A percentile compares a stretch with the other conserved stretches of the same genome.
phyloP scores from a whole-genome alignment of 2,888 invertebrate genomes.

The Euplagia quadripunctaria region DNA sequence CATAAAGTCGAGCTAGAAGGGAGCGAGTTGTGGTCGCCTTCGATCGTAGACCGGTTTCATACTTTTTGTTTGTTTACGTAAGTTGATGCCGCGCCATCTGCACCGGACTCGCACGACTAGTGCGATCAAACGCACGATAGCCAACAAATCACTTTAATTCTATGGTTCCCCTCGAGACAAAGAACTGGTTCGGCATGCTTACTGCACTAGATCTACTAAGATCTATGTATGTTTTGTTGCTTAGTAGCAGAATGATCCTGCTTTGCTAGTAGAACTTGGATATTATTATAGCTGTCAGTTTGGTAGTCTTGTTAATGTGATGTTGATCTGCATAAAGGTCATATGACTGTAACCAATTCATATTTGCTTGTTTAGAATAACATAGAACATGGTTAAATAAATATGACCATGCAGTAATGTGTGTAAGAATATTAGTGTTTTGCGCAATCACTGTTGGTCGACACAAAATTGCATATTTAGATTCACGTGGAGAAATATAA shows the following conservation, averaged over 20 bases:
- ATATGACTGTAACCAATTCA: background rate
- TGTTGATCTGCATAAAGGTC: background rate
- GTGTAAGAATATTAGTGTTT: slow-evolving; percentile 4
- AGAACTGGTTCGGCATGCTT: slow-evolving; percentile 8
- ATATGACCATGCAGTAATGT: background rate
- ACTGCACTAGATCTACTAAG: background rate
- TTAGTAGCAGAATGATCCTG: background rate
- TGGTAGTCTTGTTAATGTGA: background rate
- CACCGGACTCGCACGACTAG: slow-evolving; percentile 9
- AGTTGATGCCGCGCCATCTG: slow-evolving; percentile 16
- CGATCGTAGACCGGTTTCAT: slow-evolving; percentile 23
- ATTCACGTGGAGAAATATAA: background rate
- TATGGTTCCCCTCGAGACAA: background rate
- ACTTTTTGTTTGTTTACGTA: slow-evolving; percentile 32
- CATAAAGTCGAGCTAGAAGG: slow-evolving; percentile 1
- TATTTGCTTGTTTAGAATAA: slow-evolving; percentile 4
- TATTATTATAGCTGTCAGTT: background rate
- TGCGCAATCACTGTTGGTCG: slow-evolving; percentile 5
- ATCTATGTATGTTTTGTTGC: background rate
- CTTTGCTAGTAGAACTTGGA: background rate
- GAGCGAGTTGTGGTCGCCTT: slow-evolving; percentile 3
- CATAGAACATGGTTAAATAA: background rate
- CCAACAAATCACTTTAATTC: slow-evolving; percentile 26
- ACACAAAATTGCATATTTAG: slow-evolving; percentile 5
- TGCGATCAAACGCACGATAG: slow-evolving; percentile 33